Evolutionary conservation across 2,113 vertebrate species (phyloP), one percentile per base, ranked within the genome.

Genomic region (Lophius piscatorius): DNA sequence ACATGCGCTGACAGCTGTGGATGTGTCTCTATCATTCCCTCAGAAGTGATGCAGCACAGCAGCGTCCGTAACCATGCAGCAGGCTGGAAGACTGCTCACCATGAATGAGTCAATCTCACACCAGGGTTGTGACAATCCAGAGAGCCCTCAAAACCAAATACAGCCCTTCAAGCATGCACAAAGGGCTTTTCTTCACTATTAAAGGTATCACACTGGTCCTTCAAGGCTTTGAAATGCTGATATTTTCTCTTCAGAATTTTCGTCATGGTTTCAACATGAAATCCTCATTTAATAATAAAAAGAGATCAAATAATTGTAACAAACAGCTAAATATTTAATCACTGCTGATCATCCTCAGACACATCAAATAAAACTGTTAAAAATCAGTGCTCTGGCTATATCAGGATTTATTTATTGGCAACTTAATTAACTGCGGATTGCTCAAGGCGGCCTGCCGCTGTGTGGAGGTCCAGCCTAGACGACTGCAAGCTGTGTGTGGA

Each of bases 171-270:
- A 64, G 76, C 35, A 24, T 23, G 54, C 69, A 88, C 82, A 87
- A 82, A 88, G 76, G 79, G 74, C 70, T 79, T 85, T 78, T 78
- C 74, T 65, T 42, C 57, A 70, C 61, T 70, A 80, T 72, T 74
- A 75, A 89, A 88, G 72, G 71, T 75, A 17, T 66, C 82, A 80
- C 69, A 79, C 76, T 77, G 87, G 49, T 26, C 68, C 63, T 76
- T 69, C 62, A 20, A 11, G 20, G 60, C 87, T 88, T 90, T 88
- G 85, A 88, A 86, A 86, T 81, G 76, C 80, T 84, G 82, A 87
- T 82, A 73, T 73, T 82, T 72, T 81, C 80, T 78, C 86, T 82
- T 78, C 86, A 33, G 70, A 59, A 67, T 75, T 84, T 81, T 82
- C 46, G 3, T 78, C 85, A 70, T 31, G 51, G 78, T 83, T 87